Evolutionary conservation across 1,140 invertebrate species (phyloP).

Genomic region (Teleopsis dalmanni): DNA sequence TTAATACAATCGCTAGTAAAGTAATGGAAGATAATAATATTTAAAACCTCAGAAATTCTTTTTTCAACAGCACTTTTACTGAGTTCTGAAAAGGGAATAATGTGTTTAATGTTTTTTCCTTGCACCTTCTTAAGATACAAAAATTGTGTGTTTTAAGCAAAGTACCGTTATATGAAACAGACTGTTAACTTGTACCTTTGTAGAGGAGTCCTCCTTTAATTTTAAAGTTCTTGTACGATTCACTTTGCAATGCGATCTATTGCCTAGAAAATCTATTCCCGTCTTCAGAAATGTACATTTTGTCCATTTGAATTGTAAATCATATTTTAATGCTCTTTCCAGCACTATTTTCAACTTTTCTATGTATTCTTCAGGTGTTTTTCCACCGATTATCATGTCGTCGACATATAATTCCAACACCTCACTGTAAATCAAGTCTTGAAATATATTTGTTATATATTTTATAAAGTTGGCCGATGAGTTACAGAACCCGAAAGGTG

Average conservation of each 20-base stretch:
- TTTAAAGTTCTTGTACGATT: background rate
- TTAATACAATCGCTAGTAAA: no score
- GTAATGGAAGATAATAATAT: no score
- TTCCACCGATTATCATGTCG: slow-evolving; percentile 13
- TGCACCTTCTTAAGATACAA: no score
- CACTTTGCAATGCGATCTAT: background rate
- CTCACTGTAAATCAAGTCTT: background rate
- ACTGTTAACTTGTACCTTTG: no score
- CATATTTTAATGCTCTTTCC: slow-evolving; percentile 2
- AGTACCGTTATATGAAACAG: no score
- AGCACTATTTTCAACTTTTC: slow-evolving; percentile 6
- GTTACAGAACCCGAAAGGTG: slow-evolving; percentile 7
- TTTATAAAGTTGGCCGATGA: background rate
- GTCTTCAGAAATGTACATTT: slow-evolving; percentile 2
- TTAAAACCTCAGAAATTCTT: no score
- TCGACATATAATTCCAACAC: slow-evolving; percentile 15
- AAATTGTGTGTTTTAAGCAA: no score
- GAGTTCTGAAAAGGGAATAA: no score
- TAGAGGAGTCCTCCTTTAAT: background rate
- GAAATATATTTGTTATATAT: slow-evolving; percentile 3
- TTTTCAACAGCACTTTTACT: no score
- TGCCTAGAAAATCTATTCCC: background rate
- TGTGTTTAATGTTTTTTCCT: no score
- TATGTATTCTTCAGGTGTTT: slow-evolving; percentile 1
- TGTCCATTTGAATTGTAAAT: slow-evolving; percentile 11